These are phyloP conservation scores for Drosophila ogumai DNA, from an alignment of 1,140 invertebrate genomes.

Conservation along the genomic window DNA sequence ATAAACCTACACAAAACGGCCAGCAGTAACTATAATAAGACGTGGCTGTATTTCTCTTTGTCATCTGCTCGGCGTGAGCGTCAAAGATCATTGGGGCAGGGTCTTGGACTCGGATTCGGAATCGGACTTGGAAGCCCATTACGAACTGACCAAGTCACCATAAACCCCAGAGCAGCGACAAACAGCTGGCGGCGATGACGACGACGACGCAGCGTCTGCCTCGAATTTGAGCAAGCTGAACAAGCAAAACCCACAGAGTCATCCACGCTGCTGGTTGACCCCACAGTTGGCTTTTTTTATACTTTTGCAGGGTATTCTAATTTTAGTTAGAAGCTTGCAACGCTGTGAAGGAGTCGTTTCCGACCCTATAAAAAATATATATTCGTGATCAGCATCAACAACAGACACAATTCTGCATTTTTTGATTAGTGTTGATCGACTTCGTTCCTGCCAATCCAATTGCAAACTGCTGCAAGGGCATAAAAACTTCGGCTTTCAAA, in stretches of 20 bases:
- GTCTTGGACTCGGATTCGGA: constrained; percentile 11
- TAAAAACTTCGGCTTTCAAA: neutral
- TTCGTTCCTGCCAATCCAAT: neutral
- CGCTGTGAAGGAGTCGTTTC: neutral
- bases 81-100: constrained; percentile 49
- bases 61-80: constrained; percentile 59
- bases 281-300: neutral
- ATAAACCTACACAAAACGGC: constrained; percentile 53
- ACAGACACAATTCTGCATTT: neutral
- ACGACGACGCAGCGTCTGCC: constrained; percentile 53
- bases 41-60: constrained; percentile 37
- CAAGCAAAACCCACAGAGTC: constrained; percentile 30
- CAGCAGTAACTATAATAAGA: constrained; percentile 45
- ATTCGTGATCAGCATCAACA: neutral
- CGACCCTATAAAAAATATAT: neutral
- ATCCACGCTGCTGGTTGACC: constrained; percentile 1
- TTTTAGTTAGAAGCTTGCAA: neutral
- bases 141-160: constrained; percentile 57
- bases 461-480: neutral
- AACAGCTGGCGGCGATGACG: constrained; percentile 15
- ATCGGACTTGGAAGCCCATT: constrained; percentile 20
- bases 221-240: constrained; percentile 24
- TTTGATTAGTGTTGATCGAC: neutral
- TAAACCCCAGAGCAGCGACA: constrained; percentile 13
- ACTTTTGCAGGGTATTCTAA: neutral